These are phyloP conservation scores for Tupaia tana DNA, from an alignment of 2,113 vertebrate species.

Conservation along the genomic window DNA sequence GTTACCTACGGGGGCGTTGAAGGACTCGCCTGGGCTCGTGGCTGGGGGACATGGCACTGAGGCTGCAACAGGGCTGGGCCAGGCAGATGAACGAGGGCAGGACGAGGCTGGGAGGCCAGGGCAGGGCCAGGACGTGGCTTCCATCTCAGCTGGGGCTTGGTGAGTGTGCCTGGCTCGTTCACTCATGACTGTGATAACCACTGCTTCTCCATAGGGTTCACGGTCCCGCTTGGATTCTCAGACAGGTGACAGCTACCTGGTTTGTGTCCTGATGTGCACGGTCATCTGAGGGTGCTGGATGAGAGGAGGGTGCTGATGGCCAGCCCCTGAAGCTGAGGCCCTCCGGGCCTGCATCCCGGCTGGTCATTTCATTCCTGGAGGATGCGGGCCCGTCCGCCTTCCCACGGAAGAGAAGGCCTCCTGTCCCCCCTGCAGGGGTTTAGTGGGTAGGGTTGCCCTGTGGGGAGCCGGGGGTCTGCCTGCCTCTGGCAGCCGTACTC, in stretches of 20 bases:
- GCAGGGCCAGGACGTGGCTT: neutral
- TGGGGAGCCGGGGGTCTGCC: no score
- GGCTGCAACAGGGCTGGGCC: rapidly evolving
- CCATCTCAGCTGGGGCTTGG: neutral
- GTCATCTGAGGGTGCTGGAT: neutral
- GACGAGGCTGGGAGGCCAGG: neutral
- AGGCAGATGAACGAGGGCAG: rapidly evolving
- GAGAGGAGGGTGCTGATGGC: neutral
- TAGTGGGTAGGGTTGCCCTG: neutral
- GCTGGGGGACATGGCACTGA: neutral
- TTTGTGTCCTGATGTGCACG: rapidly evolving
- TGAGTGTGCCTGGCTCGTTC: neutral
- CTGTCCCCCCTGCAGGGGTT: no score
- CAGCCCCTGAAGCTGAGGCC: no score
- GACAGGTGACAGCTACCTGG: neutral
- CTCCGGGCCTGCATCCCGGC: rapidly evolving
- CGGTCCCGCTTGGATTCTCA: neutral
- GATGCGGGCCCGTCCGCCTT: no score
- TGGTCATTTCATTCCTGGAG: neutral
- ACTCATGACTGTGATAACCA: rapidly evolving
- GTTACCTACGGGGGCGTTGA: rapidly evolving
- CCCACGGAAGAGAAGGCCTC: neutral
- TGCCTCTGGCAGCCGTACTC: rapidly evolving
- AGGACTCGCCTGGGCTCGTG: no score
- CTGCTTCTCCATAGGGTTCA: rapidly evolving